Conservation (phyloP, 2,888 invertebrate species). For the Aphidoletes aphidimyza region DNA sequence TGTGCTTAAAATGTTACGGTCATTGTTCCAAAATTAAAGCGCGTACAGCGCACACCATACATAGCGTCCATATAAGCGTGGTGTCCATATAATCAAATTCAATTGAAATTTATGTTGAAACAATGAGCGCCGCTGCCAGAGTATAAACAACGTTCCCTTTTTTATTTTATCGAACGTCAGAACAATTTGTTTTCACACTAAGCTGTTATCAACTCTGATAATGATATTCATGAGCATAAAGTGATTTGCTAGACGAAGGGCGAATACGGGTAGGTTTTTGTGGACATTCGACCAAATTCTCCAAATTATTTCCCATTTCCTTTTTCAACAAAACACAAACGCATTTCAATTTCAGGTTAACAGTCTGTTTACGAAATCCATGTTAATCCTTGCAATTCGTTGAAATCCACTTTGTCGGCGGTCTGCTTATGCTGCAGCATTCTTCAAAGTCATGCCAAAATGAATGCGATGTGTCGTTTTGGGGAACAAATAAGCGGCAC, state of each 20-base stretch:
- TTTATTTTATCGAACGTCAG: neutral
- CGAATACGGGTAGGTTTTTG: neutral
- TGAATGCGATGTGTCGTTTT: no score
- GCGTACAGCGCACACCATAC: no score
- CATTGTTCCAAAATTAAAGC: slow-evolving; percentile 17
- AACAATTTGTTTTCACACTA: neutral
- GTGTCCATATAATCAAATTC: slow-evolving; percentile 33
- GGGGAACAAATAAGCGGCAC: neutral
- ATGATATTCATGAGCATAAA: neutral
- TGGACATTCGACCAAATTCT: neutral
- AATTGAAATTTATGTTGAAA: slow-evolving; percentile 35
- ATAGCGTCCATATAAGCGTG: no score
- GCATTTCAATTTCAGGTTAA: neutral
- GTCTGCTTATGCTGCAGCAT: neutral
- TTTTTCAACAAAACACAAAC: neutral
- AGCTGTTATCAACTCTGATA: no score
- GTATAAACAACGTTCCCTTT: neutral
- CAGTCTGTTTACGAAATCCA: neutral
- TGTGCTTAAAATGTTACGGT: slow-evolving; percentile 27
- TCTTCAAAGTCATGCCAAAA: neutral
- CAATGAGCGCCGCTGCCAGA: neutral
- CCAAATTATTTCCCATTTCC: neutral
- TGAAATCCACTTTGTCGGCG: neutral
- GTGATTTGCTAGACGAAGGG: neutral
- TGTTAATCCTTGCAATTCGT: neutral